These are phyloP conservation scores for Ramphastos sulfuratus DNA, from an alignment of 2,113 vertebrate genomes.

Conservation along the genomic window DNA sequence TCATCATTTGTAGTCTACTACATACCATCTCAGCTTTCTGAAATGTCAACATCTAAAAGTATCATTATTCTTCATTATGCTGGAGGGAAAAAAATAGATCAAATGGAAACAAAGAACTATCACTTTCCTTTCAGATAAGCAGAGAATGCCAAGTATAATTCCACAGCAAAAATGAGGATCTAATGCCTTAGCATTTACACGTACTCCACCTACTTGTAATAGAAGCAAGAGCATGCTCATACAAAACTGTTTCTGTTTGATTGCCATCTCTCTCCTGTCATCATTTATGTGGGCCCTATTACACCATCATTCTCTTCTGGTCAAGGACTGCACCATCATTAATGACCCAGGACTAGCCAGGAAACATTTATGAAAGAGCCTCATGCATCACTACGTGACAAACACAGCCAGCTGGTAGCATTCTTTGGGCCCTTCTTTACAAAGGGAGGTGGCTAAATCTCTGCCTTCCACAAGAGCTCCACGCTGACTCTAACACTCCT, in stretches of 20 bases:
- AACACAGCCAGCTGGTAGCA: neutral
- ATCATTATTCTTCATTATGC: constrained; percentile 62
- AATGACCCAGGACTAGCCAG: neutral
- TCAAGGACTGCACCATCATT: neutral
- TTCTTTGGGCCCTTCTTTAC: neutral
- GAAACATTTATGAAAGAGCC: neutral
- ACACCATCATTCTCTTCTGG: neutral
- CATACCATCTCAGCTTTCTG: constrained; percentile 57
- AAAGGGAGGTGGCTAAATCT: neutral
- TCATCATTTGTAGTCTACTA: constrained; percentile 67
- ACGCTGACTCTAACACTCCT: neutral
- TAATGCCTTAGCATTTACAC: constrained; percentile 8
- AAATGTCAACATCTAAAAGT: constrained; percentile 69
- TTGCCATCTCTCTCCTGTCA: neutral
- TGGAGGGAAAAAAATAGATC: constrained; percentile 43
- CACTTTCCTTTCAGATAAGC: constrained; percentile 20
- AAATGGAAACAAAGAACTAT: constrained; percentile 52
- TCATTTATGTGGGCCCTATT: neutral
- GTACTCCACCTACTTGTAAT: neutral
- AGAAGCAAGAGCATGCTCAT: neutral
- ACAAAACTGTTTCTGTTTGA: neutral
- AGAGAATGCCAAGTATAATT: neutral
- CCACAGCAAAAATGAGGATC: constrained; percentile 15
- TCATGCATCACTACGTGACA: neutral
- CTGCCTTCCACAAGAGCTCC: neutral